Evolutionary conservation across 2,888 invertebrate genomes (phyloP).

Genomic region (Pristionchus maxplancki): DNA sequence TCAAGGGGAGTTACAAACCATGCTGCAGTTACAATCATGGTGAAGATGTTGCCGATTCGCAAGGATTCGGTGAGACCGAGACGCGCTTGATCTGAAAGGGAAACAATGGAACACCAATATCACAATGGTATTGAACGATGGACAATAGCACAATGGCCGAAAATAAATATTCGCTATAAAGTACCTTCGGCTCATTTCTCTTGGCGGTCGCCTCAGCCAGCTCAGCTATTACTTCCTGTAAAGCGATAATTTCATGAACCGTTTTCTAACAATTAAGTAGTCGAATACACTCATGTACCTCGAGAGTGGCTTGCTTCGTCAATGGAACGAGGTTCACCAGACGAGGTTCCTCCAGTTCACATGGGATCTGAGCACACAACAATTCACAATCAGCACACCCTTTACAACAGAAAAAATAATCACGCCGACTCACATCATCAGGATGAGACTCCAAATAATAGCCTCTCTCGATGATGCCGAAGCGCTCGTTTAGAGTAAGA

Average conservation of each 20-base stretch:
- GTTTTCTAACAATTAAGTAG: too few species aligned
- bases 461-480: constrained; percentile 54
- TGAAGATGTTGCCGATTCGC: background rate
- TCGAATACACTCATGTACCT: background rate
- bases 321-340: constrained; percentile 14
- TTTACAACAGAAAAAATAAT: too few species aligned
- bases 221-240: constrained; percentile 33
- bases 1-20: background rate
- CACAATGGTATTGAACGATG: too few species aligned
- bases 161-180: too few species aligned
- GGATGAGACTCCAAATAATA: constrained; percentile 42
- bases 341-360: constrained; percentile 27
- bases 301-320: background rate
- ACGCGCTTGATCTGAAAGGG: background rate
- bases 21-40: background rate
- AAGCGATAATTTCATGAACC: too few species aligned
- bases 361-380: background rate
- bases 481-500: constrained; percentile 55
- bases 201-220: background rate
- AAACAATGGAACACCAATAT: background rate
- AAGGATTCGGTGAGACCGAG: constrained; percentile 14
- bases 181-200: constrained; percentile 19
- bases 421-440: background rate
- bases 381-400: background rate
- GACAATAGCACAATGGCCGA: too few species aligned